Evolutionary conservation across 2,888 invertebrate species (phyloP).

Genomic region (Cantharis rustica): DNA sequence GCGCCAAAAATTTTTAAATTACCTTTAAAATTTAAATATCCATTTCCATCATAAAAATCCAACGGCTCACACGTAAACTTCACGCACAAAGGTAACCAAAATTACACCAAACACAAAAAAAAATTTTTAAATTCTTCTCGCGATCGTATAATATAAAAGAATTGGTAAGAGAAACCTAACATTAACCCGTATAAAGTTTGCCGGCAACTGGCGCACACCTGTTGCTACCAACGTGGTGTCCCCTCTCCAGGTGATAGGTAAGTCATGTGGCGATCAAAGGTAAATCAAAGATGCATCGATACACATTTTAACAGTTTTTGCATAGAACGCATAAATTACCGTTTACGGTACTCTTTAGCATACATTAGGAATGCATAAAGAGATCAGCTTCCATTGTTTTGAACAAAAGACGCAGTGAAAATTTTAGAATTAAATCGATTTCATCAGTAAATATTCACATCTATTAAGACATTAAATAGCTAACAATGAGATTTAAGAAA

Average conservation of each 20-base stretch:
- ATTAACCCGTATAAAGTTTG: conserved; percentile 30
- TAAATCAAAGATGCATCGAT: conserved; percentile 5
- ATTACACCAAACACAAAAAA: not conserved
- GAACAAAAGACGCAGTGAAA: not conserved
- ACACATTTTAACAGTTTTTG: not conserved
- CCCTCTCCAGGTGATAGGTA: conserved; percentile 28
- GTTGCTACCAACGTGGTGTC: conserved; percentile 40
- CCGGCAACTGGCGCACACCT: conserved; percentile 44
- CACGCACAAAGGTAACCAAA: not conserved
- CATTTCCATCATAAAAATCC: not conserved
- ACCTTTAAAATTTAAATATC: not conserved
- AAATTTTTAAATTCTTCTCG: not conserved
- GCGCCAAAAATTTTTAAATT: not conserved
- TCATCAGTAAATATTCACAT: too few relatives aligned
- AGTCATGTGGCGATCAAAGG: conserved; percentile 13
- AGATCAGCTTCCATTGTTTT: not conserved
- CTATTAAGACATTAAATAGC: too few relatives aligned
- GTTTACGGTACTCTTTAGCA: not conserved
- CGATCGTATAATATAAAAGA: not conserved
- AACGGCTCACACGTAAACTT: not conserved
- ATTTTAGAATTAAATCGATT: not conserved
- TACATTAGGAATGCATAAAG: not conserved
- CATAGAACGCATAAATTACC: not conserved
- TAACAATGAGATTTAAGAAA: too few relatives aligned
- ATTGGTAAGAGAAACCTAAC: conserved; percentile 6